Percentiles rank a stretch among this genome's conserved stretches.
Evolutionary conservation across 2,888 invertebrate genomes (phyloP).

Genomic region (Conistra vaccinii): DNA sequence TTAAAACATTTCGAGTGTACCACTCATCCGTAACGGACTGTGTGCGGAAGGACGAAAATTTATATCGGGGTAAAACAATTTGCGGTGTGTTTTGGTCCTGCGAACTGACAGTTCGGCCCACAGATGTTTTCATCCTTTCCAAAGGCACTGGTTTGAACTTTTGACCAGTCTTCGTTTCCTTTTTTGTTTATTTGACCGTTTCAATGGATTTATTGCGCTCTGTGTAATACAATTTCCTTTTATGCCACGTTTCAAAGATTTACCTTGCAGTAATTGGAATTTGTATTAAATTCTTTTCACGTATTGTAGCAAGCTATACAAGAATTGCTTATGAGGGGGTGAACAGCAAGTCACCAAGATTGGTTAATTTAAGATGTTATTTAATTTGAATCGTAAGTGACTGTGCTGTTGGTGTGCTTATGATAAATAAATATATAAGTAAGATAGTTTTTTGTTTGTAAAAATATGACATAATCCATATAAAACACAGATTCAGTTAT

Average conservation of each 20-base stretch:
- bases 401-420: too few relatives aligned
- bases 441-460: neutral
- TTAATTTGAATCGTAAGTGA: too few relatives aligned
- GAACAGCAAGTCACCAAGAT: neutral
- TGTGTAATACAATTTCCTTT: constrained; percentile 52
- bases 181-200: constrained; percentile 58
- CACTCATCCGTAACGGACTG: constrained; percentile 50
- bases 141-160: constrained; percentile 32
- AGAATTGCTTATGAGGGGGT: constrained; percentile 9
- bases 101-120: constrained; percentile 58
- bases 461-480: neutral
- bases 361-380: too few relatives aligned
- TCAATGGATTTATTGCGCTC: constrained; percentile 50
- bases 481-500: neutral
- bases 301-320: constrained; percentile 17
- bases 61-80: constrained; percentile 66
- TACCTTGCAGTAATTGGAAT: constrained; percentile 52
- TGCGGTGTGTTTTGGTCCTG: constrained; percentile 63
- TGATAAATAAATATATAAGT: too few relatives aligned
- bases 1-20: constrained; percentile 56
- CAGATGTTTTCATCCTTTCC: constrained; percentile 62
- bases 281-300: constrained; percentile 43
- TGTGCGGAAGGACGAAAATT: constrained; percentile 51
- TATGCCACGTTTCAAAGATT: constrained; percentile 50
- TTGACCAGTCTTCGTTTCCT: constrained; percentile 37